Conservation (phyloP, 1,140 invertebrate species). For the Acyrthosiphon pisum region DNA sequence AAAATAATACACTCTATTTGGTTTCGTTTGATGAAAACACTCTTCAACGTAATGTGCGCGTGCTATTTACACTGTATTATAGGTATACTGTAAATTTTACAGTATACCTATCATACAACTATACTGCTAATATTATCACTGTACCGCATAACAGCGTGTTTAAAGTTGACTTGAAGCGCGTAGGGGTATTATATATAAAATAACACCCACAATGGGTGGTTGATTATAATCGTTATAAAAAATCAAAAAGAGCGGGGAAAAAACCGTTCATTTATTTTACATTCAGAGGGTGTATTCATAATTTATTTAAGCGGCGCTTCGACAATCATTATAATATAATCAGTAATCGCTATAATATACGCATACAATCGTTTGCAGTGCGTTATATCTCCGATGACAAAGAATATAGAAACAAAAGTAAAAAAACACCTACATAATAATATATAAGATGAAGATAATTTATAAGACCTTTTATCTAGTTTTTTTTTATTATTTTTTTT, state of each 20-base stretch:
- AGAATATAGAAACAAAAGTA: not conserved
- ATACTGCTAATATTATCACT: not conserved
- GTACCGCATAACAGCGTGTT: not conserved
- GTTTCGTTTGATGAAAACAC: not conserved
- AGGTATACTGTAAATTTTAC: no score
- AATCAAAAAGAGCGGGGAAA: not conserved
- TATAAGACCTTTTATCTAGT: not conserved
- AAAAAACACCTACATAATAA: not conserved
- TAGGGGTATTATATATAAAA: not conserved
- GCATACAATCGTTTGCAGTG: no score
- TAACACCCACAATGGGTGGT: not conserved
- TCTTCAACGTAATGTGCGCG: not conserved
- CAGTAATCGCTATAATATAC: not conserved
- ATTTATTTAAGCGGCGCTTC: not conserved
- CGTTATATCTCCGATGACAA: not conserved
- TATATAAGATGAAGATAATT: not conserved
- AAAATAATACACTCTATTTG: not conserved
- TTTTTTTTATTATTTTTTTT: not conserved
- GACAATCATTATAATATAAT: not conserved
- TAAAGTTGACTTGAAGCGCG: no score
- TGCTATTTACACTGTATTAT: no score
- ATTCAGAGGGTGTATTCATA: not conserved
- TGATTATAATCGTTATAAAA: not conserved
- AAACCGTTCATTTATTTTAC: not conserved
- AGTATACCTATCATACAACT: not conserved